Evolutionary conservation across 2,113 vertebrate genomes (phyloP).

Genomic region (Proterorhinus semilunaris): DNA sequence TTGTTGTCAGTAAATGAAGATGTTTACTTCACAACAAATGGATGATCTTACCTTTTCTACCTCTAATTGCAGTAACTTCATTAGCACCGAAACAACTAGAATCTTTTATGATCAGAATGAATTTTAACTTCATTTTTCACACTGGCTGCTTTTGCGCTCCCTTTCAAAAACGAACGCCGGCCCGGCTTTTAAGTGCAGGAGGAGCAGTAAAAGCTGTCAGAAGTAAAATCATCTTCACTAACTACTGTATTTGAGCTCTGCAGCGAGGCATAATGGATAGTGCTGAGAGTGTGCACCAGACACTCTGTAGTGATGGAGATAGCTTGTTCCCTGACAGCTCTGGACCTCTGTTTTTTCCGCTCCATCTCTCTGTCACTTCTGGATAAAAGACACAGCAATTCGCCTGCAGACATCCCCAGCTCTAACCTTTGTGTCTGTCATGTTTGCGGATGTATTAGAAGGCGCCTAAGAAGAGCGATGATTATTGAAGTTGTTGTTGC

Average conservation of each 20-base stretch:
- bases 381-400: slow-evolving; percentile 23
- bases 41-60: too few species aligned
- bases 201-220: slow-evolving; percentile 22
- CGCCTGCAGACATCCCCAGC: slow-evolving; percentile 51
- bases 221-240: slow-evolving; percentile 33
- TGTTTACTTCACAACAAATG: too few species aligned
- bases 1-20: too few species aligned
- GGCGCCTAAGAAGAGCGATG: slow-evolving; percentile 35
- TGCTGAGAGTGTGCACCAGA: slow-evolving; percentile 48
- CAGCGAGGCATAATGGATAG: slow-evolving; percentile 42
- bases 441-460: slow-evolving; percentile 49
- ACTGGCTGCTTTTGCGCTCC: background rate
- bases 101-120: too few species aligned
- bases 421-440: slow-evolving; percentile 57
- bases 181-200: slow-evolving; percentile 35
- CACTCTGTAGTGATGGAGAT: slow-evolving; percentile 62
- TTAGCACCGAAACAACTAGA: too few species aligned
- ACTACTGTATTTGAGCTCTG: slow-evolving; percentile 44
- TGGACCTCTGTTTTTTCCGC: slow-evolving; percentile 62
- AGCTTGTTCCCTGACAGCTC: slow-evolving; percentile 59
- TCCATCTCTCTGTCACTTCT: slow-evolving; percentile 35
- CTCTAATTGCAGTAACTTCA: too few species aligned
- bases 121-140: too few species aligned
- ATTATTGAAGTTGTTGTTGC: slow-evolving; percentile 63
- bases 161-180: slow-evolving; percentile 19